Evolutionary conservation across 2,888 invertebrate genomes (phyloP).

Genomic region (Pseudolycoriella hygida): DNA sequence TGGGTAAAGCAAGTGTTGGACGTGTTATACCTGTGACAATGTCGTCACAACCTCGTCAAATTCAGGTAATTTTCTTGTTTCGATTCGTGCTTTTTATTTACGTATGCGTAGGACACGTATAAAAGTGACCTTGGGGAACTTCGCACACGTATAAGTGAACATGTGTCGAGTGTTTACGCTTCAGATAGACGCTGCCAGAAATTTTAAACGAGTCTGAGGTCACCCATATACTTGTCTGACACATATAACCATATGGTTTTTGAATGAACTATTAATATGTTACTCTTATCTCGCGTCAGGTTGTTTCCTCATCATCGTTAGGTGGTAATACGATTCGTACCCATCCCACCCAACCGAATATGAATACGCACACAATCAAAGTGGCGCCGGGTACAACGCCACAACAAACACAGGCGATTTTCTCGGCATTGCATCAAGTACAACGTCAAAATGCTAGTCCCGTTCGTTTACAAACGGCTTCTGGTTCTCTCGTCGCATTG

Average conservation of each 20-base stretch:
- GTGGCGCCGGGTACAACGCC: slow-evolving; percentile 22
- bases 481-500: slow-evolving; percentile 37
- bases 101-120: no score
- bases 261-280: no score
- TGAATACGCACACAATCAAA: slow-evolving; percentile 18
- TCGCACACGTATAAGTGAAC: no score
- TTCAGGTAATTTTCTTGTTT: slow-evolving; percentile 24
- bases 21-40: slow-evolving; percentile 50
- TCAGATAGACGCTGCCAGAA: no score
- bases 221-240: no score
- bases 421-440: slow-evolving; percentile 36
- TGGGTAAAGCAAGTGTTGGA: slow-evolving; percentile 35
- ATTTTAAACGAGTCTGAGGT: no score
- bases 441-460: slow-evolving; percentile 39
- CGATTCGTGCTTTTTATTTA: no score
- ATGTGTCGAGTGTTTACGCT: no score
- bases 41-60: slow-evolving; percentile 33
- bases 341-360: slow-evolving; percentile 27
- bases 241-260: no score
- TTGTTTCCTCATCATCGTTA: slow-evolving; percentile 33
- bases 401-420: slow-evolving; percentile 33
- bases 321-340: slow-evolving; percentile 32
- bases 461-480: slow-evolving; percentile 35
- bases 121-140: no score
- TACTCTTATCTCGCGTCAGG: no score